Conservation (phyloP, 1,140 invertebrate species). For the Maniola jurtina region DNA sequence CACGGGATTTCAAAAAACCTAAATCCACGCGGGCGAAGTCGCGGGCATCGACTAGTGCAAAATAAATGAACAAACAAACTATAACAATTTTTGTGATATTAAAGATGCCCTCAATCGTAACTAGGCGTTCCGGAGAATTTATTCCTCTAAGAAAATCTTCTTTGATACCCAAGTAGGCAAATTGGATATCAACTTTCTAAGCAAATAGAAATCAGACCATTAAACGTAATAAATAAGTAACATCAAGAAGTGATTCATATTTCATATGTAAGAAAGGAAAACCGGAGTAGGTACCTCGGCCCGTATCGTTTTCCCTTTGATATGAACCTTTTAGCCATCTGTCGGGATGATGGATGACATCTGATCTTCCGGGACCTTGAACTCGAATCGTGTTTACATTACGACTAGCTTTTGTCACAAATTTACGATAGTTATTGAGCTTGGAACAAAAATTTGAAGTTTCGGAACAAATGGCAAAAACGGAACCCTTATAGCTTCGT, state of each 20-base stretch:
- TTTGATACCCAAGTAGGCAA: background rate
- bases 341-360: conserved; percentile 35
- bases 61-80: no score
- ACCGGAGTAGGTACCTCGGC: conserved; percentile 9
- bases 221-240: background rate
- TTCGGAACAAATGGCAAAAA: no score
- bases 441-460: no score
- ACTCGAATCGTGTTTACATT: conserved; percentile 13
- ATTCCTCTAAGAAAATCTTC: no score
- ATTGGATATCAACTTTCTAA: conserved; percentile 7
- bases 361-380: conserved; percentile 31
- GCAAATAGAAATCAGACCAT: background rate
- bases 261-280: background rate
- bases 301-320: conserved; percentile 28
- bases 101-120: no score
- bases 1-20: no score
- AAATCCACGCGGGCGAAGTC: no score
- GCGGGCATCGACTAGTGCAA: no score
- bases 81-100: no score
- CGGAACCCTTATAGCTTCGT: no score
- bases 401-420: background rate
- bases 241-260: conserved; percentile 15
- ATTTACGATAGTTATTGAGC: no score
- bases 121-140: no score
- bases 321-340: conserved; percentile 33